These are phyloP conservation scores for Protobothrops mucrosquamatus DNA, from an alignment of 2,113 vertebrate species.

Conservation along the genomic window DNA sequence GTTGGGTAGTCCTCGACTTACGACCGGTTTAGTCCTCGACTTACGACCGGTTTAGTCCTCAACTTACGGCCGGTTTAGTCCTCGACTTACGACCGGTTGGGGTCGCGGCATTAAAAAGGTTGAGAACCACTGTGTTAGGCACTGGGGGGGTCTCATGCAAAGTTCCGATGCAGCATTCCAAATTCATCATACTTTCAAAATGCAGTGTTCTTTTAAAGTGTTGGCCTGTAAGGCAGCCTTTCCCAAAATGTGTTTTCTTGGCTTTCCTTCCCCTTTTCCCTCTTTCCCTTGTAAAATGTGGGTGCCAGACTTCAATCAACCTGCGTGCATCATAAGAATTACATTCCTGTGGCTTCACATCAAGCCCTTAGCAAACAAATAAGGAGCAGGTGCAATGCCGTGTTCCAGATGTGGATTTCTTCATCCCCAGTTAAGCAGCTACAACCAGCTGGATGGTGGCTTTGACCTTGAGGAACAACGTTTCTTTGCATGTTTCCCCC, in stretches of 20 bases:
- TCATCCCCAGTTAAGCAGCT: neutral
- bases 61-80: no score
- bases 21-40: no score
- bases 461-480: neutral
- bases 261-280: neutral
- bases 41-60: no score
- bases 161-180: neutral
- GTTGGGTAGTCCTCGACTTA: no score
- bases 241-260: neutral
- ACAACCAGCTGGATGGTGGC: constrained; percentile 12
- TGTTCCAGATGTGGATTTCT: neutral
- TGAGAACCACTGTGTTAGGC: no score
- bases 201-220: neutral
- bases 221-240: neutral
- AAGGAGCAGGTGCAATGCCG: neutral
- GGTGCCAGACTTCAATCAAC: neutral
- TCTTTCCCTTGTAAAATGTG: neutral
- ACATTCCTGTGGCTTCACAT: neutral
- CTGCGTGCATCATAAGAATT: neutral
- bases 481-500: neutral
- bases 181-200: neutral
- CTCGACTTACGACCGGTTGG: no score
- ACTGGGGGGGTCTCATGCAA: neutral
- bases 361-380: neutral
- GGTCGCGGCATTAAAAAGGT: no score